Base-by-base conservation (phyloP, 2,797 vertebrate genomes). In the Hypotaenidia okinawae region DNA sequence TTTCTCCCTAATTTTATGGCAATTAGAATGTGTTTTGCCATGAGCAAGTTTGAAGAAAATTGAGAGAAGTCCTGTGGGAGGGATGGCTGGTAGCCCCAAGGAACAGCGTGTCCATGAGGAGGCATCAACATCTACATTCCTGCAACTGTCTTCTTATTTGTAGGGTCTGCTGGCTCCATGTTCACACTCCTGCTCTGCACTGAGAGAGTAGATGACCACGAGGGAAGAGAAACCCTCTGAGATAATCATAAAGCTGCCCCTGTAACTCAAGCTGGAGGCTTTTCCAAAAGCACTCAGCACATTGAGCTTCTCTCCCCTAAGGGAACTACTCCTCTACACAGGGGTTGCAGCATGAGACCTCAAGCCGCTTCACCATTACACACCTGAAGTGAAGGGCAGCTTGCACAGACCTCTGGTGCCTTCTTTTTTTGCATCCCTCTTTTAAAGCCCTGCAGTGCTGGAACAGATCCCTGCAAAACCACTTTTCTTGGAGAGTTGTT, bases 381-480 rank as follows among this genome's bases (percentile, higher is more conserved):
- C 22, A 57, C n/a, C 43, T 25, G 33, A 73, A 66, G 37, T 0
- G 8, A 73, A 79, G n/a, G 23, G 37, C 39, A 68, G 33, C n/a
- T 59, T 57, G 45, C n/a, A 13, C 33, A 41, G 37, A 28, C 17
- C 52, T 72, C 32, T 2, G 4, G 21, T 52, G 58, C 51, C 35
- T 55, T 37, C 37, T n/a, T 61, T 52, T 30, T 88, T 24, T 7
- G 3, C 17, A 25, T 87, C 57, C 28, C 32, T 84, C 10, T 73
- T 73, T 84, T 72, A 33, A 84, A 81, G 28, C 33, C 55, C 67
- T 59, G 32, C 1, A 2, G 39, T 16, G 45, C 52, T 95, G 90
- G 77, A 96, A 87, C 70, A 63, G 92, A 87, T 23, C 67, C 84
- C 81, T 92, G 74, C 43, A 76, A 96, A 96, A 93, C 55, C 84